Conservation (phyloP, 35 echinoderm and acorn worm species). For the Amphiura filiformis region DNA sequence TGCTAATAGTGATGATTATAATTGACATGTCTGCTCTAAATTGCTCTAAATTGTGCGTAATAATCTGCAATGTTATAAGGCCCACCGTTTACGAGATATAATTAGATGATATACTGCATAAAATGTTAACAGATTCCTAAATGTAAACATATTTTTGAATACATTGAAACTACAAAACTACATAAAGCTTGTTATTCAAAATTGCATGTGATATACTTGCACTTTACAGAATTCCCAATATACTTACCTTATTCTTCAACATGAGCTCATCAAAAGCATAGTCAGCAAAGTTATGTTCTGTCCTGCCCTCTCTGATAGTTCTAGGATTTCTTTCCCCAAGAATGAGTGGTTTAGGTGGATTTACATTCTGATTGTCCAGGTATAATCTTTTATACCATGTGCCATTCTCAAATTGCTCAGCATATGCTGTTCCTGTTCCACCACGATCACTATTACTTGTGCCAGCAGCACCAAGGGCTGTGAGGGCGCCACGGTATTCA, state of each 20-base stretch:
- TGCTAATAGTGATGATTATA: too few relatives aligned
- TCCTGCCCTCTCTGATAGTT: conserved; percentile 32
- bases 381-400: conserved; percentile 66
- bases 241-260: conserved; percentile 62
- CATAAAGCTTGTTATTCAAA: too few relatives aligned
- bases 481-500: conserved; percentile 71
- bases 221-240: too few relatives aligned
- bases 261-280: conserved; percentile 84
- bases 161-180: too few relatives aligned
- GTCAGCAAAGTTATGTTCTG: conserved; percentile 66
- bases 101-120: too few relatives aligned
- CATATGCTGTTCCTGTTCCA: conserved; percentile 81
- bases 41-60: too few relatives aligned
- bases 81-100: too few relatives aligned
- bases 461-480: conserved; percentile 47
- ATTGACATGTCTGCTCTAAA: too few relatives aligned
- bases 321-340: conserved; percentile 68
- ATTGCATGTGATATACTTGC: too few relatives aligned
- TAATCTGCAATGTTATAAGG: too few relatives aligned
- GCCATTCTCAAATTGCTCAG: conserved; percentile 69
- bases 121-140: too few relatives aligned
- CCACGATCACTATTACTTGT: conserved; percentile 42
- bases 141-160: too few relatives aligned
- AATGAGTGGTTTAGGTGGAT: conserved; percentile 52
- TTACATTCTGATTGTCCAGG: conserved; percentile 64